Percentiles rank a stretch among this genome's conserved stretches.
Evolutionary conservation across 2,888 invertebrate genomes (phyloP).

Genomic region (Megamerina dolium): DNA sequence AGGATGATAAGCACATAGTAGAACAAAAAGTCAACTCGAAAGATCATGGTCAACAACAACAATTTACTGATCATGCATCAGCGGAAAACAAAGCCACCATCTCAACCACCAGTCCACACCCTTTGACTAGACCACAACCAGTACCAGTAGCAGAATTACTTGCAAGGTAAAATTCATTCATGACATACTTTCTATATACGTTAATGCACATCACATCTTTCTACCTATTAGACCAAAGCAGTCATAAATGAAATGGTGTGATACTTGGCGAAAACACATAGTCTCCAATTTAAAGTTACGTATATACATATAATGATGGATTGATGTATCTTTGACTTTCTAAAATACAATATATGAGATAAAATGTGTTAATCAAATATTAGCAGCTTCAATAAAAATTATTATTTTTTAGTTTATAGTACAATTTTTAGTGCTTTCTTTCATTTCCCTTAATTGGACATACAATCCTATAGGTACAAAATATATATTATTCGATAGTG

Average conservation of each 20-base stretch:
- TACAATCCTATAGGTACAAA: too few relatives aligned
- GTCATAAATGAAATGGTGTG: not conserved
- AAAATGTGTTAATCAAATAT: too few relatives aligned
- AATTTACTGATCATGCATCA: not conserved
- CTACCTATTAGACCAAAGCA: slow-evolving; percentile 4
- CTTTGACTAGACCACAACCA: slow-evolving; percentile 27
- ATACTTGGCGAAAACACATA: not conserved
- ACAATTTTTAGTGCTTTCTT: too few relatives aligned
- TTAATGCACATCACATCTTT: not conserved
- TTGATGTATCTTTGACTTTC: too few relatives aligned
- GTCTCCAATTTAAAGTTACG: too few relatives aligned
- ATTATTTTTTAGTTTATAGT: too few relatives aligned
- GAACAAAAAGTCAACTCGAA: slow-evolving; percentile 4
- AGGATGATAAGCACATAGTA: slow-evolving; percentile 10
- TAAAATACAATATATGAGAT: too few relatives aligned
- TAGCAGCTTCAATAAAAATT: too few relatives aligned
- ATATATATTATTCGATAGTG: too few relatives aligned
- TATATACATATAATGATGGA: too few relatives aligned
- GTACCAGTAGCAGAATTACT: slow-evolving; percentile 40
- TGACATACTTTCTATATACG: not conserved
- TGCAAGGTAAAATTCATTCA: slow-evolving; percentile 21
- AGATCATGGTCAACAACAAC: not conserved
- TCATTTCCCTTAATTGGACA: too few relatives aligned
- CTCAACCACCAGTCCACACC: slow-evolving; percentile 17
- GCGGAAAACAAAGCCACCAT: not conserved